phyloP scores from a whole-genome alignment of 2,113 vertebrate species.

The Sphyrna mokarran region DNA sequence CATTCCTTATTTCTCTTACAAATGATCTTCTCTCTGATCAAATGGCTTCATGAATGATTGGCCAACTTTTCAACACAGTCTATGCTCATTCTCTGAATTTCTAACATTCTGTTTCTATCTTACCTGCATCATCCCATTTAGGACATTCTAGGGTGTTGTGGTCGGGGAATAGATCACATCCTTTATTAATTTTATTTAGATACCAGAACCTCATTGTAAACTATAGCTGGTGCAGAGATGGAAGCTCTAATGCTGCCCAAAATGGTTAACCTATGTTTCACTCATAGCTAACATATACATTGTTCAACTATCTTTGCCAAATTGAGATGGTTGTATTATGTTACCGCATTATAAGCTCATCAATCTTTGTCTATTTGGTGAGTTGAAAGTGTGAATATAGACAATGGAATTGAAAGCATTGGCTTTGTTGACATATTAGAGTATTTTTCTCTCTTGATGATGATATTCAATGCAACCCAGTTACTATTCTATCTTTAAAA shows the following conservation, averaged over 20 bases:
- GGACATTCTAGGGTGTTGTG: background rate
- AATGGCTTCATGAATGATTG: too few species aligned
- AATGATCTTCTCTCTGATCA: too few species aligned
- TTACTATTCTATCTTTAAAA: background rate
- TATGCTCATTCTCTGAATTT: background rate
- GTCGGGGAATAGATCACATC: background rate
- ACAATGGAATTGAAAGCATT: background rate
- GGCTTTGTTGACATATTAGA: background rate
- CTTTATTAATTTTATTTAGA: too few species aligned
- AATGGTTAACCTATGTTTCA: background rate
- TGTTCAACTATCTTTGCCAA: background rate
- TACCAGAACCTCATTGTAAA: background rate
- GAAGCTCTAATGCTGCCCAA: background rate
- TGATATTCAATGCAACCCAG: background rate
- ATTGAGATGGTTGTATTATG: background rate
- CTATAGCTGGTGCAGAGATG: background rate
- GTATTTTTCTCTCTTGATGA: background rate
- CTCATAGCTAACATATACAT: background rate
- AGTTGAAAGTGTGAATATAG: background rate
- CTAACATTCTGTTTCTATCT: background rate
- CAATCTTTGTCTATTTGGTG: background rate
- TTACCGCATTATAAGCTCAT: background rate
- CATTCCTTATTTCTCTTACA: too few species aligned
- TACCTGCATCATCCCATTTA: background rate
- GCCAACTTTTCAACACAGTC: too few species aligned